A percentile compares a stretch with the other conserved stretches of the same genome.
Conservation (phyloP, 92 coral and sea anemone species). For the Siderastrea radians region DNA sequence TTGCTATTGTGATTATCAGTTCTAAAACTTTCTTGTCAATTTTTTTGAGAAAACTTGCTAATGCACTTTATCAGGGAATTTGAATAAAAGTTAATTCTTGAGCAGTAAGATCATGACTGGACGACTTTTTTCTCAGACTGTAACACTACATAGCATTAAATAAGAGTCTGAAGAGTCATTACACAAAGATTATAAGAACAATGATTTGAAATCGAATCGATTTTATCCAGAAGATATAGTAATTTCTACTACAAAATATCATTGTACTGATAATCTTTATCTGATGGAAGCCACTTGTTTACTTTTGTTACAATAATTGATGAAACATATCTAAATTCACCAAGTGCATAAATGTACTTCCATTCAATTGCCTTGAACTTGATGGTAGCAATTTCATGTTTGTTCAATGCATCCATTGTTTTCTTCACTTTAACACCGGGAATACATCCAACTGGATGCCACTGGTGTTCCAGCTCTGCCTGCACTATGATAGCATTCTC, state of each 20-base stretch:
- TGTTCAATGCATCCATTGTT: conserved; percentile 22
- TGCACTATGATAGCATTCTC: conserved; percentile 67
- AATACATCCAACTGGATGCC: conserved; percentile 51
- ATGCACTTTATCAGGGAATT: no score
- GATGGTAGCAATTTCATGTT: not conserved
- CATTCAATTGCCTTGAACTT: conserved; percentile 24
- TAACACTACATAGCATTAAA: not conserved
- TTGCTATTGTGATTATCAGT: no score
- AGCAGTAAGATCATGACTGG: no score
- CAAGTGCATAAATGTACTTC: conserved; percentile 28
- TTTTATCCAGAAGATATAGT: not conserved
- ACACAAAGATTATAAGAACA: not conserved
- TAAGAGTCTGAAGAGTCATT: not conserved
- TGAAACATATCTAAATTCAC: conserved; percentile 43
- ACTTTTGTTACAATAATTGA: conserved; percentile 40
- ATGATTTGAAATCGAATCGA: no score
- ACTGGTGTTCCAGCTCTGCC: not conserved
- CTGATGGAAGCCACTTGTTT: conserved; percentile 47
- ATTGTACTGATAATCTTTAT: conserved; percentile 44
- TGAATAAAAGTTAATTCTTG: no score
- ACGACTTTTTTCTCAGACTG: no score
- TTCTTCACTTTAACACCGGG: conserved; percentile 56
- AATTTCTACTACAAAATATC: not conserved
- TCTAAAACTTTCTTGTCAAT: no score
- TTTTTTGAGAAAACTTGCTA: no score